phyloP scores from a whole-genome alignment of 2,888 invertebrate species.

The Cataglyphis livida region DNA sequence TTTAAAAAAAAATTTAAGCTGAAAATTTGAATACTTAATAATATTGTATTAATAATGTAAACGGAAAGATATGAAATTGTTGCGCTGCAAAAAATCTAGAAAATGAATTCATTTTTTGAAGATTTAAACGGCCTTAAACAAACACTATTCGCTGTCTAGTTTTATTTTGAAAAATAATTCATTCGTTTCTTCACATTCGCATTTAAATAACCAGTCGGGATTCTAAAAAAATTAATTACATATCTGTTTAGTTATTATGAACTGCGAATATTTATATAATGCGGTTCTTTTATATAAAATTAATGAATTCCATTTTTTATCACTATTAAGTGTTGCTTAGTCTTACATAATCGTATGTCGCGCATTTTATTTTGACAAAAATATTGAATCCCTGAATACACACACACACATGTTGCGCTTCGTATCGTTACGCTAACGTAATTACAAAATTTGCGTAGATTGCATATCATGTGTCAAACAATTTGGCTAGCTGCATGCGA shows the following conservation, averaged over 20 bases:
- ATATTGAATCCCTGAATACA: background rate
- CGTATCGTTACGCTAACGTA: background rate
- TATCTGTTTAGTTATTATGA: background rate
- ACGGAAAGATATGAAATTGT: too few species aligned
- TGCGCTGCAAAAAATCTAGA: too few species aligned
- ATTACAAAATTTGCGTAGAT: conserved; percentile 5
- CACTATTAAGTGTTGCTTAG: background rate
- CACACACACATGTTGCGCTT: too few species aligned
- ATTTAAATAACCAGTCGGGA: background rate
- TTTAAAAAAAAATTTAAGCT: too few species aligned
- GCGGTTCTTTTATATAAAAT: background rate
- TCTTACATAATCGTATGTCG: background rate
- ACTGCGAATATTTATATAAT: background rate
- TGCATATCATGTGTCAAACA: background rate
- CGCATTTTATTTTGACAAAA: background rate
- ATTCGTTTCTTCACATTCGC: background rate
- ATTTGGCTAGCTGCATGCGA: conserved; percentile 2
- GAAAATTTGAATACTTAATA: too few species aligned
- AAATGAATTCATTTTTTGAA: too few species aligned
- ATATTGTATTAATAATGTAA: too few species aligned
- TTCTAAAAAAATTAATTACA: background rate
- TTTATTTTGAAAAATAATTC: background rate
- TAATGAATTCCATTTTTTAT: background rate
- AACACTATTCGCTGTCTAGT: background rate
- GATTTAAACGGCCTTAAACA: background rate